A percentile compares a stretch with the other conserved stretches of the same genome.
These are phyloP conservation scores for Melanotaenia duboulayi DNA, from an alignment of 2,113 vertebrate genomes.

Conservation along the genomic window DNA sequence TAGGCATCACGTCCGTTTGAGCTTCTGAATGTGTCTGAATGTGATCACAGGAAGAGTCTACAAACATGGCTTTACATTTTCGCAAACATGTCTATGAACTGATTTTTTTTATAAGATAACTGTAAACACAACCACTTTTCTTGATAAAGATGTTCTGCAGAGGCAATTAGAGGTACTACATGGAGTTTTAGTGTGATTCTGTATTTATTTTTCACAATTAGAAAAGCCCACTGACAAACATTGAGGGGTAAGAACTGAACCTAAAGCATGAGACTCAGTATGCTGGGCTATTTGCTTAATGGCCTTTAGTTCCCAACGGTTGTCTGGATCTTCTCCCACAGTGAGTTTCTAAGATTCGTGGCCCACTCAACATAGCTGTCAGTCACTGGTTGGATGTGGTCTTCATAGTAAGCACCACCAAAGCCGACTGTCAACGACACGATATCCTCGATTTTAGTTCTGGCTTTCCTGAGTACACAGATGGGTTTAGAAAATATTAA, in stretches of 20 bases:
- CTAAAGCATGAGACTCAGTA: not conserved
- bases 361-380: slow-evolving; percentile 68
- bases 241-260: not conserved
- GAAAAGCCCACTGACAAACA: not conserved
- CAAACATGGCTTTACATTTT: no score
- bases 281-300: not conserved
- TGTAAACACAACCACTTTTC: no score
- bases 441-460: slow-evolving; percentile 22
- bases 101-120: no score
- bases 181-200: not conserved
- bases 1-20: not conserved
- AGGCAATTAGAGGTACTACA: not conserved
- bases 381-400: slow-evolving; percentile 71
- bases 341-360: slow-evolving; percentile 19
- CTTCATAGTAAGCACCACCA: slow-evolving; percentile 70
- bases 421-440: slow-evolving; percentile 23
- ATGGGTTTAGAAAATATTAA: not conserved
- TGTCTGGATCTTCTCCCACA: slow-evolving; percentile 58
- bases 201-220: not conserved
- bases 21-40: not conserved
- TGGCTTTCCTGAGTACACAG: slow-evolving; percentile 51
- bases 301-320: slow-evolving; percentile 21
- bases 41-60: no score
- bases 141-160: not conserved
- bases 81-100: no score